Percentiles rank a stretch among this genome's conserved stretches.
Conservation (phyloP, 2,797 vertebrate genomes). For the Hydrocynus forskahlii region DNA sequence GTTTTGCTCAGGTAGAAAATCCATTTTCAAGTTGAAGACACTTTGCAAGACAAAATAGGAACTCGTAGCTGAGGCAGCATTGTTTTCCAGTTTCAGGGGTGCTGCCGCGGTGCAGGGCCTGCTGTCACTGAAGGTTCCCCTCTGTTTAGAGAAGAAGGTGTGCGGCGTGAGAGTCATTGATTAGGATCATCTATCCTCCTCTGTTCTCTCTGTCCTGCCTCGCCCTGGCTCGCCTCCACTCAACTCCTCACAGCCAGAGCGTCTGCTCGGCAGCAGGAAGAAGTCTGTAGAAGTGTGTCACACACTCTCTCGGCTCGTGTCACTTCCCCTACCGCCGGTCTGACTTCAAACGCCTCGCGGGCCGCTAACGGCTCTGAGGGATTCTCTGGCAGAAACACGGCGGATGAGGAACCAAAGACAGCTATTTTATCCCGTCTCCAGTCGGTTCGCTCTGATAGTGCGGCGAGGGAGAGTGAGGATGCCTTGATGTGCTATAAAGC, state of each 20-base stretch:
- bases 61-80: not conserved
- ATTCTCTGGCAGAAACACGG: conserved; percentile 65
- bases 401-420: conserved; percentile 63
- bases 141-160: not conserved
- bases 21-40: too few species aligned
- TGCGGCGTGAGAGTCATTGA: not conserved
- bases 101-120: not conserved
- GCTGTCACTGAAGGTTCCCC: not conserved
- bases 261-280: conserved; percentile 57
- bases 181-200: not conserved
- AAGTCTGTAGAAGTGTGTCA: conserved; percentile 52
- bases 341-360: conserved; percentile 71
- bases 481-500: conserved; percentile 68
- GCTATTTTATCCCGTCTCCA: conserved; percentile 72
- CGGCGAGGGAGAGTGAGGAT: conserved; percentile 60
- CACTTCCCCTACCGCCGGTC: conserved; percentile 51
- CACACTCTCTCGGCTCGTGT: conserved; percentile 41
- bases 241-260: conserved; percentile 25
- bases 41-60: not conserved
- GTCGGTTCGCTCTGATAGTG: conserved; percentile 68
- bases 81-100: too few species aligned
- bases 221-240: conserved; percentile 42
- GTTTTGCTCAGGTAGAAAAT: too few species aligned
- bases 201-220: conserved; percentile 45
- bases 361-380: conserved; percentile 59